Evolutionary conservation across 2,888 invertebrate species (phyloP).

Genomic region (Heliconius erato): DNA sequence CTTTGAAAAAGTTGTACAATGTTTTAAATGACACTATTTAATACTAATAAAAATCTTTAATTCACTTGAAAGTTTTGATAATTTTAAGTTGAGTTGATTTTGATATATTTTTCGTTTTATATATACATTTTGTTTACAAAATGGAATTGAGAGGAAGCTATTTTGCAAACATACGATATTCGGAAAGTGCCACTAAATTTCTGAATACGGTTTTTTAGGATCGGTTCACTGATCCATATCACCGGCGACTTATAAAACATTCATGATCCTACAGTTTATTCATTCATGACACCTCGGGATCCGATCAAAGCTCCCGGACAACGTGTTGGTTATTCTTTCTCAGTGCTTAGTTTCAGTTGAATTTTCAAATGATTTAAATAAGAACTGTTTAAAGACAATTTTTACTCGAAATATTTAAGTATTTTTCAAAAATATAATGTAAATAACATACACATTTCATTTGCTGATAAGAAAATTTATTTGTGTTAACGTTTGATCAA

Average conservation of each 20-base stretch:
- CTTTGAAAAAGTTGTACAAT: too few relatives aligned
- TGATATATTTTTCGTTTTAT: background rate
- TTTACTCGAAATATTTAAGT: background rate
- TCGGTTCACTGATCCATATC: conserved; percentile 62
- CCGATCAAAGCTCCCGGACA: conserved; percentile 54
- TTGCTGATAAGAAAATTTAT: background rate
- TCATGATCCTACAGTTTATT: conserved; percentile 75
- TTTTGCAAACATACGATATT: conserved; percentile 24
- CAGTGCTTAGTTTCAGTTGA: conserved; percentile 39
- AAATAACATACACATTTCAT: background rate
- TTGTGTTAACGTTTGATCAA: too few relatives aligned
- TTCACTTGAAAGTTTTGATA: background rate
- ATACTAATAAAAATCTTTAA: too few relatives aligned
- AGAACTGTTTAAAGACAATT: background rate
- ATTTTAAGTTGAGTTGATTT: fast-evolving
- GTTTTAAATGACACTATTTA: too few relatives aligned
- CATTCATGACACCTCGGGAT: conserved; percentile 74
- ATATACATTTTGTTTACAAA: background rate
- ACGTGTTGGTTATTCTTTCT: conserved; percentile 54
- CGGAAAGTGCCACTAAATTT: conserved; percentile 36
- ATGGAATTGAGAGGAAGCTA: background rate
- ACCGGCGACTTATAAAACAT: conserved; percentile 77
- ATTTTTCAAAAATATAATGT: background rate
- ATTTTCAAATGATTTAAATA: conserved; percentile 11
- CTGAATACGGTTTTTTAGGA: conserved; percentile 47